Conservation (phyloP, 2,888 invertebrate species). For the Smittia sp. region DNA sequence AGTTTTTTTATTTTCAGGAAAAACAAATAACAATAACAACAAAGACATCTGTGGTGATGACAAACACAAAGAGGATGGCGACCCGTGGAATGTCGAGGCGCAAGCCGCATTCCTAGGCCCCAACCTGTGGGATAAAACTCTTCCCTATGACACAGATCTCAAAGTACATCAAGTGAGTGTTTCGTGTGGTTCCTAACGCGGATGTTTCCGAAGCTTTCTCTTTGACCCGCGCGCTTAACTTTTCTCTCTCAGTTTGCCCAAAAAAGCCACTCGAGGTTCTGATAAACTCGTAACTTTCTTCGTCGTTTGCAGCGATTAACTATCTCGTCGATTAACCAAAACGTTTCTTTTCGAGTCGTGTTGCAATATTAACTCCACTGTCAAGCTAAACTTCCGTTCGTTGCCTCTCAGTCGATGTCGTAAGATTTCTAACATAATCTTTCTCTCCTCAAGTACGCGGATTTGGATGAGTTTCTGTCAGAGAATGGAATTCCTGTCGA, state of each 20-base stretch:
- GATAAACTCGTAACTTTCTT: too few species aligned
- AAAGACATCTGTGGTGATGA: slow-evolving; percentile 55
- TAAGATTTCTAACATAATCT: not conserved
- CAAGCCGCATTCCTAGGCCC: slow-evolving; percentile 95
- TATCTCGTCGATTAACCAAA: not conserved
- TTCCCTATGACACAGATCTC: slow-evolving; percentile 90
- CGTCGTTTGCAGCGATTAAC: not conserved
- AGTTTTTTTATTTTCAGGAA: slow-evolving; percentile 57
- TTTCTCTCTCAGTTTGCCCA: too few species aligned
- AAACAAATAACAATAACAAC: slow-evolving; percentile 55
- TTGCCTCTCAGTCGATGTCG: not conserved
- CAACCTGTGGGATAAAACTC: slow-evolving; percentile 92
- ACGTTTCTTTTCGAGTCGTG: not conserved
- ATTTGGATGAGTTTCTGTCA: slow-evolving; percentile 93
- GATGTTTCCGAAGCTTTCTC: slow-evolving; percentile 2
- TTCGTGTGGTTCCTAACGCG: slow-evolving; percentile 31
- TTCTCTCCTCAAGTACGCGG: slow-evolving; percentile 74
- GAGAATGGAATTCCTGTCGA: slow-evolving; percentile 92
- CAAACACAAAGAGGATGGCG: slow-evolving; percentile 78
- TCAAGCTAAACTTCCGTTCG: not conserved
- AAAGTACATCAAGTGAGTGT: slow-evolving; percentile 78
- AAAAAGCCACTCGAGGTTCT: too few species aligned
- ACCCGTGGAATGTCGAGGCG: slow-evolving; percentile 86
- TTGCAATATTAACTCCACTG: too few species aligned
- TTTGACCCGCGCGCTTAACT: too few species aligned